A percentile compares a stretch with the other conserved stretches of the same genome.
Conservation (phyloP, 2,113 vertebrate species). For the cattle (Bos taurus) region DNA sequence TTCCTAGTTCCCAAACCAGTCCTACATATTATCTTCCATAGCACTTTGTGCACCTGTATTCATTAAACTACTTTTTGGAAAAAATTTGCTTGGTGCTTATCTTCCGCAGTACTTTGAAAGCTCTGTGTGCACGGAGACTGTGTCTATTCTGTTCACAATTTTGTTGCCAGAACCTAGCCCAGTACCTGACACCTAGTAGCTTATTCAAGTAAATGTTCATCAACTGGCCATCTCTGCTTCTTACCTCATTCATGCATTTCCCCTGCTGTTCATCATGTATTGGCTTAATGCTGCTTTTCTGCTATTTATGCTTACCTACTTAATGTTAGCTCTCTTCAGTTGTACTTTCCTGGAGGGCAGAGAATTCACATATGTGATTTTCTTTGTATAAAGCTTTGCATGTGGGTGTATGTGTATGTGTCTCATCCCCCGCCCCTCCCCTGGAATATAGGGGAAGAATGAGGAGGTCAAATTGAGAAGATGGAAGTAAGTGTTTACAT, state of each 20-base stretch:
- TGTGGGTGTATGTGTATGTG: not conserved
- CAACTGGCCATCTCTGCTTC: not conserved
- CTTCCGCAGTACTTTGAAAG: constrained; percentile 8
- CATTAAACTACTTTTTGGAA: not conserved
- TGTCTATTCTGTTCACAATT: not conserved
- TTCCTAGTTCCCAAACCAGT: not conserved
- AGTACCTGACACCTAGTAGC: not conserved
- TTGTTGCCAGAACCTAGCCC: not conserved
- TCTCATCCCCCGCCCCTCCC: not conserved
- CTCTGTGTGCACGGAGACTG: not conserved
- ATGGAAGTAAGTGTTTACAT: not conserved
- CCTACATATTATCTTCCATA: not conserved
- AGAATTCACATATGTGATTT: constrained; percentile 18
- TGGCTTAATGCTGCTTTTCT: constrained; percentile 32
- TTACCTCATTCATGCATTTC: not conserved
- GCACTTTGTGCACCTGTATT: not conserved
- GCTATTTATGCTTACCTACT: constrained; percentile 21
- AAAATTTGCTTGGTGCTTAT: constrained; percentile 2
- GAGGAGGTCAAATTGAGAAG: not conserved
- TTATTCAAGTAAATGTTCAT: not conserved
- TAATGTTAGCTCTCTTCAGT: constrained; percentile 32
- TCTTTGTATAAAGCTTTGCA: not conserved
- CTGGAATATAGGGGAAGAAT: not conserved
- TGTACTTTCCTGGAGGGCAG: not conserved
- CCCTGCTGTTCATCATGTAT: not conserved